Evolutionary conservation across 2,888 invertebrate species (phyloP), one percentile per base, ranked within the genome.

Genomic region (Labia minor): DNA sequence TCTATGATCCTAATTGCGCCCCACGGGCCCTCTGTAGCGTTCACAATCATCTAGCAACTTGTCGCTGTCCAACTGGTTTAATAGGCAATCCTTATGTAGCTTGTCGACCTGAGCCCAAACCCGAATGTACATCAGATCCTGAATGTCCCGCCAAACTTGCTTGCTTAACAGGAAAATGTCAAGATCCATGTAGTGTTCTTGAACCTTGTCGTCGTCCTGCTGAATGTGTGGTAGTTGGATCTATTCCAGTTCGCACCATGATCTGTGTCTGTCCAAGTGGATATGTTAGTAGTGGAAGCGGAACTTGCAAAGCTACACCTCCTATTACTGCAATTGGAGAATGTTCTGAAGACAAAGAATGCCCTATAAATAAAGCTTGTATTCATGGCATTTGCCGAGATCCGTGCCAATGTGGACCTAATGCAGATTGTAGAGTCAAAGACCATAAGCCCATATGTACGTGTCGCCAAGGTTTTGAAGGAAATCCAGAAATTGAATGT

Each of bases 211-310:
- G 85, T 62, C 81, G 83, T 66, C 92, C 92, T 37, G 87, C 93
- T 0, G 84, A 84, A 70, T 94, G 94, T 74, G 85, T 87, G 77
- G 92, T 92, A 0, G 84, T 90, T 20, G 85, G 88, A 0, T 90
- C 92, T 2, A 77, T 88, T 21, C 92, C 94, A 0, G 89, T 93
- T 4, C 83, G 93, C 70, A 92, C 93, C 0, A 91, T 94, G 89
- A 84, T 92, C 37, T 95, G 94, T 75, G 85, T 91, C 1, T 95
- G 95, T 73, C 91, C 93, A 21, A 89, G 90, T 65, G 94, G 94
- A 18, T 93, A 91, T 73, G 85, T 92, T 1, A 91, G 89, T 77
- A 88, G 87, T 71, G 92, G 92, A 67, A 86, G 86, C 71, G 91
- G 91, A 64, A 84, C 88, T 61, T 92, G 92, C 74, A 85, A 86